Evolutionary conservation across 2,113 vertebrate species (phyloP), one percentile per base, ranked within the genome.

Genomic region (Butastur rufipennis): DNA sequence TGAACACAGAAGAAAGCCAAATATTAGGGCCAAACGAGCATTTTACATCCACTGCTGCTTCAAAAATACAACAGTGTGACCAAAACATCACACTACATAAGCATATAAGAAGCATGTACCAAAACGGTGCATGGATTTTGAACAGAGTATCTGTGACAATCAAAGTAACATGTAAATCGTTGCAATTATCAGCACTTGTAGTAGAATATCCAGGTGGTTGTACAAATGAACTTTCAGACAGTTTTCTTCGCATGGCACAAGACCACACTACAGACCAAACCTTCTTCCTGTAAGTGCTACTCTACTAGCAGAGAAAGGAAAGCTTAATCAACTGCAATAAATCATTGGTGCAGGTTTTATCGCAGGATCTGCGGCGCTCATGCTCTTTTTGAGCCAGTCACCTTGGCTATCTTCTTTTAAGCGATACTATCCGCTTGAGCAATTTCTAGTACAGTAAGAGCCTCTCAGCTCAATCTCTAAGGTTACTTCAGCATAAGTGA

Each of bases 1-100:
- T 97, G 98, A 99, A 98, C 98, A 95, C 67, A 80, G 47, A 95
- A 55, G 43, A 96, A 42, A 86, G 84, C 38, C 79, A 90, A 78
- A 89, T 88, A 92, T 63, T 86, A 42, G 47, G 52, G 71, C 72
- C 87, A 96, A 97, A 81, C 9, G 22, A 94, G n/a, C 48, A 78
- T 89, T 61, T 81, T 61, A 34, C 4, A 15, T 53, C 31, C 36
- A 22, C 53, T 52, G 48, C 48, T 79, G 91, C 95, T 95, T 82
- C n/a, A 48, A 95, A 89, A 77, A 89, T 43, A 80, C 61, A 70
- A 75, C 80, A 73, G 31, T 22, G 14, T 85, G 85, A 90, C 27
- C 58, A 89, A 94, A 95, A 61, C 66, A 84, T 73, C 63, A 85
- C 94, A 81, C 67, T 75, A 90, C 6, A 56, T 32, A 84, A 95